phyloP scores from a whole-genome alignment of 2,888 invertebrate species.

The Andrena bucephala region DNA sequence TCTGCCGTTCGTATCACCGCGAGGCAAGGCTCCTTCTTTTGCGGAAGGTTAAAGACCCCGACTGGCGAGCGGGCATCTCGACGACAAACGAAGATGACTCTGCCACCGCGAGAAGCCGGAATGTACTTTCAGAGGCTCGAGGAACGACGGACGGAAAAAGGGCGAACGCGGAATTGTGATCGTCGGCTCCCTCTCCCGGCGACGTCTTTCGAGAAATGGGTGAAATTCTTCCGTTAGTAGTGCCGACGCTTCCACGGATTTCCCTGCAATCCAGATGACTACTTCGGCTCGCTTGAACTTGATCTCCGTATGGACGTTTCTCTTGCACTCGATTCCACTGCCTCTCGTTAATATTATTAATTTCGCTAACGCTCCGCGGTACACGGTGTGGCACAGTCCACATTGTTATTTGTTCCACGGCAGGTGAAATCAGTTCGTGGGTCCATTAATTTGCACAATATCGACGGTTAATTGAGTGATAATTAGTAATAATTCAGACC shows the following conservation, averaged over 20 bases:
- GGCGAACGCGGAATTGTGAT: slow-evolving; percentile 35
- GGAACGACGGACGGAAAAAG: slow-evolving; percentile 4
- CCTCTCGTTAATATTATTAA: background rate
- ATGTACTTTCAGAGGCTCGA: slow-evolving; percentile 7
- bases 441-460: slow-evolving; percentile 2
- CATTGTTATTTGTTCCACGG: background rate
- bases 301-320: no score
- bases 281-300: background rate
- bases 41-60: slow-evolving; percentile 57
- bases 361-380: no score
- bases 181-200: background rate
- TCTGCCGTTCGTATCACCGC: slow-evolving; percentile 43
- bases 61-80: slow-evolving; percentile 32
- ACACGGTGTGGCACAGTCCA: no score
- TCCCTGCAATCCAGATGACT: background rate
- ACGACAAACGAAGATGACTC: slow-evolving; percentile 41
- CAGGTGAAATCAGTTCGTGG: background rate
- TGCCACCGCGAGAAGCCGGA: slow-evolving; percentile 8
- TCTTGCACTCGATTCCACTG: background rate
- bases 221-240: background rate
- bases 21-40: slow-evolving; percentile 17
- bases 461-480: background rate
- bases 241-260: background rate
- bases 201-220: background rate
- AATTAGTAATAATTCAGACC: slow-evolving; percentile 28